Conservation (phyloP, 2,888 invertebrate genomes). For the Boloria euphrosyne region DNA sequence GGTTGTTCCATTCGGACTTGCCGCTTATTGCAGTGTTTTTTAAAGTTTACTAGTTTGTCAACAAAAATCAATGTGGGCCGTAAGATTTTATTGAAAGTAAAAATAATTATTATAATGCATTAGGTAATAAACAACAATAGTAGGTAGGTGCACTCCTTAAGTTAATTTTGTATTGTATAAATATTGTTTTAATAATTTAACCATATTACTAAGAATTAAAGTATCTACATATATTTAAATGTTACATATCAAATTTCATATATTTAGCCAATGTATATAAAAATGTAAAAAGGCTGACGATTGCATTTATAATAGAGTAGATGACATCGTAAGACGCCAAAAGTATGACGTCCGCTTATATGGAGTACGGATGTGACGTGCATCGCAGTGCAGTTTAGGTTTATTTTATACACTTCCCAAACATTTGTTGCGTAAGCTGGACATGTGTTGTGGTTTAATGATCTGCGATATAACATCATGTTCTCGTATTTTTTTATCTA, state of each 20-base stretch:
- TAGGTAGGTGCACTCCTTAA: no score
- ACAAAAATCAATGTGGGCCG: neutral
- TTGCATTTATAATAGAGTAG: neutral
- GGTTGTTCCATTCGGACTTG: constrained; percentile 12
- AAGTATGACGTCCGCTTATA: constrained; percentile 33
- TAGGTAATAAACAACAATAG: no score
- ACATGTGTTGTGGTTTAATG: constrained; percentile 24
- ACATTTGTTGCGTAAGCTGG: constrained; percentile 23
- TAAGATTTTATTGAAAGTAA: no score
- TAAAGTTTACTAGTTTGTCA: neutral
- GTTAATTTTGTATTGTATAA: no score
- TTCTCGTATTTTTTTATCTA: neutral
- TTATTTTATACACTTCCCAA: constrained; percentile 30
- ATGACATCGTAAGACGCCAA: neutral
- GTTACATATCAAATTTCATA: no score
- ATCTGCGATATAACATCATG: constrained; percentile 7
- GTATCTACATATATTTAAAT: no score
- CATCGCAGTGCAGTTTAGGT: constrained; percentile 23
- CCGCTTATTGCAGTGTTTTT: neutral
- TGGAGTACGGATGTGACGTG: constrained; percentile 36
- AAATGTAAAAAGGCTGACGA: no score
- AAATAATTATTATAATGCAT: no score
- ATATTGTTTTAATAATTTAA: no score
- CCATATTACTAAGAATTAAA: no score
- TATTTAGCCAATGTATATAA: no score